Evolutionary conservation across 2,797 vertebrate genomes (phyloP).

Genomic region (Danio tinwini): DNA sequence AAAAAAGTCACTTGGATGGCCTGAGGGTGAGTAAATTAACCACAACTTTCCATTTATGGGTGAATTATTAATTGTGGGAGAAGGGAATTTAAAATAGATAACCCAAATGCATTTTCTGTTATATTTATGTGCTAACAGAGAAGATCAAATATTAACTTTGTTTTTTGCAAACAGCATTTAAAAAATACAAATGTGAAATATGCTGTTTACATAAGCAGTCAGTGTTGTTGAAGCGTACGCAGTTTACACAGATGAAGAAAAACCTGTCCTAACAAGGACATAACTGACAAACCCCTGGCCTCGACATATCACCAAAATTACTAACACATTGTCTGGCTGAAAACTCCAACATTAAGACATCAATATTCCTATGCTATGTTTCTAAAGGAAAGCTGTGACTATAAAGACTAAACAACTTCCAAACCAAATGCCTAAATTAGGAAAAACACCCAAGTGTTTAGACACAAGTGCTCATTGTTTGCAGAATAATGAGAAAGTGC

Average conservation of each 20-base stretch:
- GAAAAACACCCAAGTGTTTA: constrained; percentile 1
- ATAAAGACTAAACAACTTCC: constrained; percentile 8
- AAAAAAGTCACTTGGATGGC: no score
- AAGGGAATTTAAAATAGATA: no score
- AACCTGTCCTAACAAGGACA: constrained; percentile 38
- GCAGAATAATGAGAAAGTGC: background rate
- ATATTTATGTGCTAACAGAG: no score
- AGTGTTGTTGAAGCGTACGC: background rate
- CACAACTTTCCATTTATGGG: no score
- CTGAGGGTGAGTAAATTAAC: no score
- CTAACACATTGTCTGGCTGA: constrained; percentile 6
- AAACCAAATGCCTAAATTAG: constrained; percentile 17
- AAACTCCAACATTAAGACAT: background rate
- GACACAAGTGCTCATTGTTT: background rate
- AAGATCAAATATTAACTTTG: no score
- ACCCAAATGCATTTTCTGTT: no score
- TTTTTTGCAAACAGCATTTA: no score
- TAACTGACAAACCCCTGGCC: constrained; percentile 32
- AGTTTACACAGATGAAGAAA: background rate
- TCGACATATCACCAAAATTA: background rate
- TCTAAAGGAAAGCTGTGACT: constrained; percentile 1
- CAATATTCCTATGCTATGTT: background rate
- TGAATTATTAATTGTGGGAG: no score
- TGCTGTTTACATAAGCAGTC: background rate
- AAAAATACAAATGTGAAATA: background rate